Base-by-base conservation (phyloP, 2,888 invertebrate species). In the Chrysolina oricalcia region DNA sequence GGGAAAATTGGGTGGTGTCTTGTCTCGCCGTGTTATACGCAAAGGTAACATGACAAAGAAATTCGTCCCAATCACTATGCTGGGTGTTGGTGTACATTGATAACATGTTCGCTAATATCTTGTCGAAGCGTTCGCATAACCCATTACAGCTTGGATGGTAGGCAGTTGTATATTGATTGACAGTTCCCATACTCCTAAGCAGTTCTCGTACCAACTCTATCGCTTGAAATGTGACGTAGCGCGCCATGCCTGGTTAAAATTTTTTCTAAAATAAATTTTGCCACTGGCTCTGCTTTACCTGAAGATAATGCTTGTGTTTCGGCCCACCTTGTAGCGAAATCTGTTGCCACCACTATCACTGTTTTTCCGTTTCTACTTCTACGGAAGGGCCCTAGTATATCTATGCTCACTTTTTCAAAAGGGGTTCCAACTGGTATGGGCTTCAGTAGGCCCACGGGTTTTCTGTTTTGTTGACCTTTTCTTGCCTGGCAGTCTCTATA, bases 311-410 rank as follows among this genome's bases (percentile, higher is more conserved):
- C 81, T 59, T 53, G 50, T 1, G 78, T 77, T 75, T 82, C 81
- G 15, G 75, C 73, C 72, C 76, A 46, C 35, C 53, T 27, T 11
- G 84, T 82, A 2, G 83, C 81, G 41, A 82, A 84, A 64, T 83
- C 83, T 2, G 82, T 83, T 0, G 83, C 82, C 3, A 84, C 82
- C 1, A 83, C 72, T 13, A 84, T 82, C 8, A 79, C 71, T 0
- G 74, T 83, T 67, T 83, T 82, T 15, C 80, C 81, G 10, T 53
- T 64, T 13, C 48, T 67, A 41, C 81, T 82, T 64, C 71, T 74
- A 4, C 77, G 27, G 72, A 83, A 81, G 0, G 82, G 81, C 6
- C 82, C 83, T 63, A 84, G 72, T 21, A 83, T 23, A 56, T 84
- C 82, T 17, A 82, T 80, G 17, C 74, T 76, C 15, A 73, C 72